Evolutionary conservation across 2,888 invertebrate genomes (phyloP), one percentile per base, ranked within the genome.

Genomic region (Nemoura dubitans): DNA sequence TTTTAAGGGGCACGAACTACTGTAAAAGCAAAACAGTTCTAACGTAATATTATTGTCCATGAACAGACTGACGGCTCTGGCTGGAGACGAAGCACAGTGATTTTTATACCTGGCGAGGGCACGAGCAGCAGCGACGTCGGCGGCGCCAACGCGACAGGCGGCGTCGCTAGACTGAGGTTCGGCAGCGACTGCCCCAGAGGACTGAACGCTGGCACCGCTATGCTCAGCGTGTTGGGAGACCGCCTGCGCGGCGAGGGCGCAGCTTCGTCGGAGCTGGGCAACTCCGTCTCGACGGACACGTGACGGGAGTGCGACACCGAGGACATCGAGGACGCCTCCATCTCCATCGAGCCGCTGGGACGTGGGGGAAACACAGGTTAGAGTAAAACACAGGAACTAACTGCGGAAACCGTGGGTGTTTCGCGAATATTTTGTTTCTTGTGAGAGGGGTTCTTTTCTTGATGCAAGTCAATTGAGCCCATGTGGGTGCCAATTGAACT

Each of bases 151-250:
- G 78, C 86, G 85, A 30, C 84, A n/a, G 91, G 91, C 78, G 91
- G 91, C 25, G 91, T 91, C 10, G 91, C 91, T 81, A 92, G 89
- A 89, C 93, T 93, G 86, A 97, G 92, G 90, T 97, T 97, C 0
- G 97, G 97, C 89, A 97, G 92, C 90, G 96, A 97, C 91, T 97
- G 96, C 42, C 96, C 96, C 85, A 96, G 92, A 76, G 93, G 93
- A 89, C 94, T 94, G 90, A 93, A 91, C 87, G 92, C 92, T 30
- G 94, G 92, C 3, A 96, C 95, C 90, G 96, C 95, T 87, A 97
- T 96, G 83, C 95, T 95, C 88, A 97, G 92, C 0, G 96, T 95
- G 90, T 96, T 96, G 42, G 95, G 95, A 59, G 95, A 94, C 82
- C 92, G 91, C 89, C 92, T 92, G 89, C 16, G 87, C 87, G 36